These are phyloP conservation scores for Mythimna vitellina DNA, from an alignment of 2,888 invertebrate species.

Conservation along the genomic window DNA sequence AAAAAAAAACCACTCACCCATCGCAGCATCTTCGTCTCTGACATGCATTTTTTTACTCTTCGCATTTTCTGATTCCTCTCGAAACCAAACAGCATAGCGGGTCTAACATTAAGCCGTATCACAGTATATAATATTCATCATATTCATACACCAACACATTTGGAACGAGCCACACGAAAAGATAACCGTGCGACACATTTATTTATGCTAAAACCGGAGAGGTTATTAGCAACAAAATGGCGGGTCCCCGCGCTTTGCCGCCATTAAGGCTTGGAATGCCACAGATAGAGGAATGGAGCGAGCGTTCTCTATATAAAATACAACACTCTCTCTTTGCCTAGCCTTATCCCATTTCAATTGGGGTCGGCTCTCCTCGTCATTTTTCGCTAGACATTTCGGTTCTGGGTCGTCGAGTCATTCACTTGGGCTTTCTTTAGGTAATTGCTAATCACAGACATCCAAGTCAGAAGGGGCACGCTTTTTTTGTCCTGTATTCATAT, in stretches of 20 bases:
- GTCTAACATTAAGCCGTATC: background rate
- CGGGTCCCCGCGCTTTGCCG: conserved; percentile 40
- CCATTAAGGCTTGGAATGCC: conserved; percentile 18
- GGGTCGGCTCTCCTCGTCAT: too few species aligned
- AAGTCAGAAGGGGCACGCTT: too few species aligned
- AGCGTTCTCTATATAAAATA: background rate
- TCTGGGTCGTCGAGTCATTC: too few species aligned
- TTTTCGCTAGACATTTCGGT: too few species aligned
- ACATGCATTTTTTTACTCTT: too few species aligned
- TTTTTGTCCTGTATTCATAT: too few species aligned
- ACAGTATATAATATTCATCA: conserved; percentile 5
- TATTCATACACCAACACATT: conserved; percentile 24
- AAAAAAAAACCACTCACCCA: too few species aligned
- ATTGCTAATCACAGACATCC: too few species aligned
- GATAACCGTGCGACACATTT: conserved; percentile 39
- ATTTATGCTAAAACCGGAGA: conserved; percentile 32
- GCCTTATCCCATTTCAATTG: too few species aligned
- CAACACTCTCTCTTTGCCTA: too few species aligned
- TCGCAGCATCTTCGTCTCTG: too few species aligned
- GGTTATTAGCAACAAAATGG: conserved; percentile 44
- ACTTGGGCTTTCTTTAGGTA: too few species aligned
- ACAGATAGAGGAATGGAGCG: background rate
- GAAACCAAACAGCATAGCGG: background rate
- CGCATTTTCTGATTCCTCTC: background rate
- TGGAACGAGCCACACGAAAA: conserved; percentile 28